Base-by-base conservation (phyloP, 2,888 invertebrate species). In the Hypomecis punctinalis region DNA sequence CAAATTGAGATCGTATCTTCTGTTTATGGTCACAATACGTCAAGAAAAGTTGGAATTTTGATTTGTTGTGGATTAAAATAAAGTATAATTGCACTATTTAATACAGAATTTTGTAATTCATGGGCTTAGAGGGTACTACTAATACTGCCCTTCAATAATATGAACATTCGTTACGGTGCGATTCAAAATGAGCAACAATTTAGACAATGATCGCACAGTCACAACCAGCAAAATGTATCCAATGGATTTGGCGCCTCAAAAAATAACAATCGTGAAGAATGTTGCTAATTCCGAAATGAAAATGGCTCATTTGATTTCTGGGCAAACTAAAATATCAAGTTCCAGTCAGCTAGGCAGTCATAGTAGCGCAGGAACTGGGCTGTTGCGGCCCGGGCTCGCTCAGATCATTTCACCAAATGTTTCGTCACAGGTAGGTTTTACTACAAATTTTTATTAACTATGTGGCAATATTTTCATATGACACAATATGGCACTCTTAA, bases 221-320 rank as follows among this genome's bases (percentile, higher is more conserved):
- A 91, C 94, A 72, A 81, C 90, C 76, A 90, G 90, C 72, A 95
- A 95, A 88, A 93, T 93, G 84, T 93, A 94, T 86, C 93, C 93
- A 70, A 93, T 93, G 75, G 93, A 93, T 88, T 90, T 93, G 83
- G 93, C 93, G 64, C 91, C 91, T 71, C 92, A 91, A 82, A 93
- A 93, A 82, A 93, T 93, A 63, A 92, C 93, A 74, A 93, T 93
- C 60, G 93, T 93, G 43, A 93, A 93, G 77, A 89, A 84, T 77
- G 89, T 91, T 66, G 79, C 91, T 1, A 91, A 86, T 79, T 77
- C 87, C 35, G 93, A 93, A 68, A 86, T 91, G 51, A 93, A 93
- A 86, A 93, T 93, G 91, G 84, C 92, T 66, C 92, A 93, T 78
- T 78, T 93, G 65, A 84, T 93, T 46, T 76, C 90, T 57, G 88